Evolutionary conservation across 2,888 invertebrate genomes (phyloP), one percentile per base, ranked within the genome.

Genomic region (Subacronicta megacephala): DNA sequence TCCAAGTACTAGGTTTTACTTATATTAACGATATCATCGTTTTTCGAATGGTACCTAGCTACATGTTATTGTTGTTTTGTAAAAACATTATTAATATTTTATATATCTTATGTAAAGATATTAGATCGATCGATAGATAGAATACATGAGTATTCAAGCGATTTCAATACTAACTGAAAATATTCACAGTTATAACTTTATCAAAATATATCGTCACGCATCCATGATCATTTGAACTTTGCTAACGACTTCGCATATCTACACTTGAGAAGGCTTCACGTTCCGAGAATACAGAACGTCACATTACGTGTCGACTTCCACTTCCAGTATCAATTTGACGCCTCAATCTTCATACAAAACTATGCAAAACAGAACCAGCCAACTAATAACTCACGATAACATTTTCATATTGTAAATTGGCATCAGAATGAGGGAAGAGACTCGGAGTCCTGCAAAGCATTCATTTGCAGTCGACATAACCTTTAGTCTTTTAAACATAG

Each of bases 371-470:
- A 60, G 58, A 55, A 59, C 63, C 72, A 68, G 72, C 52, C 65
- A 59, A 72, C 70, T 37, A 59, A 66, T 59, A 53, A 56, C 45
- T 60, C 59, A 72, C 66, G 75, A 67, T 64, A 70, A 67, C 67
- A 74, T 75, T 81, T 80, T 78, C 74, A 81, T 83, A 79, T 77
- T 80, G 77, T 77, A 78, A 84, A 85, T 82, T 82, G 82, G 72
- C 71, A 75, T 79, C 72, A 68, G 77, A 83, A 79, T 72, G 73
- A 78, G 70, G 67, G 72, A 75, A 69, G 75, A 56, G 63, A 60
- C 58, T 71, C 50, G 53, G 51, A 59, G 58, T 38, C 42, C 41
- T 42, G 62, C 66, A 43, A 60, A 26, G 16, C 56, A 50, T 52
- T 33, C 44, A 10, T 20, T 45, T 70, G 23, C 66, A 7, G 38